Percentiles rank a stretch among this genome's conserved stretches.
Evolutionary conservation across 2,888 invertebrate species (phyloP).

Genomic region (Erynnis tages): DNA sequence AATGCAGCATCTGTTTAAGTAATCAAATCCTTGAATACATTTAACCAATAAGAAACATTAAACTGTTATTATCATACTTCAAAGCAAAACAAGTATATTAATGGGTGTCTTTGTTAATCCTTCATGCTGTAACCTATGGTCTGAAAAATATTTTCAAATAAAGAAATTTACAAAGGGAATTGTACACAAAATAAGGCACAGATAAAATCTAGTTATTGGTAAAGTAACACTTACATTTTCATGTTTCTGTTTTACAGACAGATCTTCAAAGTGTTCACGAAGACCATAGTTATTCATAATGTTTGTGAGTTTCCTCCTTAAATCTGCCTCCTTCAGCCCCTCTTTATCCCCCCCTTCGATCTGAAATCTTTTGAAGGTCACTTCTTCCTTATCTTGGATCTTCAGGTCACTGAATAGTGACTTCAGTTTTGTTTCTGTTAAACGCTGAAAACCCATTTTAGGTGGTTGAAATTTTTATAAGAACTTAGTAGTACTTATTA

Average conservation of each 20-base stretch:
- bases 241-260: slow-evolving; percentile 72
- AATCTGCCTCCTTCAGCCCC: slow-evolving; percentile 90
- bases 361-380: slow-evolving; percentile 90
- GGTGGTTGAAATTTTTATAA: too few relatives aligned
- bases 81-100: too few relatives aligned
- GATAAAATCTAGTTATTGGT: not conserved
- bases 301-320: slow-evolving; percentile 89
- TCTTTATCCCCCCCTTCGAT: slow-evolving; percentile 93
- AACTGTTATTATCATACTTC: too few relatives aligned
- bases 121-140: too few relatives aligned
- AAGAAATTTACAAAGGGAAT: too few relatives aligned
- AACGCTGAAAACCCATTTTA: slow-evolving; percentile 85
- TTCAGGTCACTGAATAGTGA: slow-evolving; percentile 93
- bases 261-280: slow-evolving; percentile 89
- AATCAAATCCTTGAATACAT: too few relatives aligned
- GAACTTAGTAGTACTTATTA: too few relatives aligned
- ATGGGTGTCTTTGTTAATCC: too few relatives aligned
- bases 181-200: too few relatives aligned
- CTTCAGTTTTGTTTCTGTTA: slow-evolving; percentile 91
- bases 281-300: slow-evolving; percentile 92
- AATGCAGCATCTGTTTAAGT: too few relatives aligned
- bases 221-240: slow-evolving; percentile 65
- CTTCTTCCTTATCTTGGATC: slow-evolving; percentile 96
- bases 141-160: too few relatives aligned
- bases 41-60: too few relatives aligned